Evolutionary conservation across 2,888 invertebrate genomes (phyloP), one percentile per base, ranked within the genome.

Genomic region (Bombyx huttoni): DNA sequence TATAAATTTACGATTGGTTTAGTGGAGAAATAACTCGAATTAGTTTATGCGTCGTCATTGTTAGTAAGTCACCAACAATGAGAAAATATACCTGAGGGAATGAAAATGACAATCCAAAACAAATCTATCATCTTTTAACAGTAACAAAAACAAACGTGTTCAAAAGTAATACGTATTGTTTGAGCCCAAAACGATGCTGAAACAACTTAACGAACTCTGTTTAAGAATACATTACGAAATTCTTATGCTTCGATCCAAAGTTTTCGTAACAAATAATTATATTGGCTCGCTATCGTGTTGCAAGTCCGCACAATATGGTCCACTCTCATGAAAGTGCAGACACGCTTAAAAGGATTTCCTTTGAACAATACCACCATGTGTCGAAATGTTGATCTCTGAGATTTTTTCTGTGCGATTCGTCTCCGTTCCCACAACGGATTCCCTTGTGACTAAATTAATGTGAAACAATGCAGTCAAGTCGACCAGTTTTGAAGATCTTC

Each of bases 61-160:
- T 85, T 82, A 84, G 83, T 86, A 87, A 87, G 68, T 62, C 59
- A 67, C 65, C 66, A 81, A 87, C 87, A 87, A 87, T 85, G 78
- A 67, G 68, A 74, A 70, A 75, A 77, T 83, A 83, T 83, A 81
- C 80, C 71, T 68, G 24, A 1, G 5, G 24, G 24, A 24, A 24
- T 5, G 24, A 24, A 24, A 24, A 24, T 3, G 3, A 24, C 24
- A 24, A 24, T 24, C 24, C 24, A 24, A 2, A 24, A 24, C 24
- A 1, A 8, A 10, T 40, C 40, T 8, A 8, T 68, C 64, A 70
- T 81, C 81, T 74, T 73, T 78, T 77, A 76, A 68, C 73, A 75
- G 73, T 67, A 73, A 75, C 64, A 70, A 75, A 75, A 76, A 77
- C 63, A 64, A 73, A 71, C 73, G 73, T 55, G 68, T 70, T 66